Evolutionary conservation across 2,888 invertebrate species (phyloP), one percentile per base, ranked within the genome.

Genomic region (Agapostemon virescens): DNA sequence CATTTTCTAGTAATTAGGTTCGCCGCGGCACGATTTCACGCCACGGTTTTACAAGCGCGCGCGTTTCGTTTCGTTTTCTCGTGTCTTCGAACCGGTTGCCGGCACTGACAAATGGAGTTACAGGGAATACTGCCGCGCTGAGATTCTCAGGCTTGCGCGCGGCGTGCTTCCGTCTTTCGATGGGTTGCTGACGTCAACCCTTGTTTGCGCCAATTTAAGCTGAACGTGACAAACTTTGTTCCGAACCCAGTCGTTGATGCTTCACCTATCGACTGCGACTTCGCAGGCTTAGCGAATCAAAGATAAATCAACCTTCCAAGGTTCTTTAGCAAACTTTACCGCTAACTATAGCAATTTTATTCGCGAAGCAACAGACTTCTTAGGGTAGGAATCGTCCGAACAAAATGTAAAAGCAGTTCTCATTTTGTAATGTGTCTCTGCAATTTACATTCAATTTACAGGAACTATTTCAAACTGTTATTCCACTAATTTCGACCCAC

Each of bases 1-100:
- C 70, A 33, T 38, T 40, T 30, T 15, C 45, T 40, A 45, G 49
- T 77, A 63, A 79, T 79, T 71, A 79, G 67, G 33, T 77, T 79
- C 67, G 26, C 36, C 70, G 52, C 69, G 30, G 17, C 45, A 23
- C 64, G 2, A 40, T n/a, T 49, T 55, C 15, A 30, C 38, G 20
- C 45, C 23, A 49, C 49, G 52, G 66, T 69, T 69, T 33, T 55
- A n/a, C 2, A 2, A 33, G 20, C 38, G 23, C 38, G 23, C 38
- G 45, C 2, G 49, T 63, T 55, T 58, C n/a, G 13, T 36, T 63
- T 61, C 4, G 36, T 36, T 36, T 36, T 36, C 36, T 63, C n/a
- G 36, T 36, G 36, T 63, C n/a, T 36, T 20, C 30, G 33, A 61
- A 33, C 20, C 17, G 33, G 5, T 61, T 33, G 33, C 7, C 4